Percentiles rank a stretch among this genome's conserved stretches.
Conservation (phyloP, 2,113 vertebrate genomes). For the Lycaon pictus region DNA sequence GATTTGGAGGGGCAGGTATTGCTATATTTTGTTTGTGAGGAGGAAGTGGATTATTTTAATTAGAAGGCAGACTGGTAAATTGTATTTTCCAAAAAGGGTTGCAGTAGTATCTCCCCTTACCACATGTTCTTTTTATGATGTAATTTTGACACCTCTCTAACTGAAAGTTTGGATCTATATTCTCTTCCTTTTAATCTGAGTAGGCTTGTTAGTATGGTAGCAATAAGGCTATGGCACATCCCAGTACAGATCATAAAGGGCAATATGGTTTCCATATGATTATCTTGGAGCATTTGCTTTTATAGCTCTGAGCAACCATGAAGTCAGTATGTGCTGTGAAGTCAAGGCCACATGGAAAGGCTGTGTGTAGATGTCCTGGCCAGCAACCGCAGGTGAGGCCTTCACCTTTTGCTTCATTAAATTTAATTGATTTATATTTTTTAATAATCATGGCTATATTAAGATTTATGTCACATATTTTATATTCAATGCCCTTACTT, state of each 20-base stretch:
- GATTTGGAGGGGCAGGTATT: neutral
- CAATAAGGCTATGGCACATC: neutral
- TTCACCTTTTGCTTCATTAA: neutral
- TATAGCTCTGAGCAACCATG: neutral
- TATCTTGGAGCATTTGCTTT: neutral
- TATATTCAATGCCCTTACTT: neutral
- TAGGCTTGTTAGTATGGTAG: neutral
- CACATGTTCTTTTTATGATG: neutral
- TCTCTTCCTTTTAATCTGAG: neutral
- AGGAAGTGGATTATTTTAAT: neutral
- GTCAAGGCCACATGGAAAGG: neutral
- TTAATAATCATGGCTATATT: neutral
- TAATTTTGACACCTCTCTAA: neutral
- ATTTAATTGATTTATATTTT: neutral
- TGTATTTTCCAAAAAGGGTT: neutral
- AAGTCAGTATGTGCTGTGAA: neutral
- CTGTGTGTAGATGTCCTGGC: neutral
- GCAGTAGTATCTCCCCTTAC: neutral
- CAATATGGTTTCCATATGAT: neutral
- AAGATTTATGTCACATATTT: neutral
- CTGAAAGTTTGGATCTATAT: neutral
- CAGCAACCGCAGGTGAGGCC: neutral
- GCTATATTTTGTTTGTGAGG: neutral
- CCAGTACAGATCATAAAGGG: neutral
- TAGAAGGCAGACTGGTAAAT: neutral